Evolutionary conservation across 2,113 vertebrate genomes (phyloP).

Genomic region (Gallinago media): DNA sequence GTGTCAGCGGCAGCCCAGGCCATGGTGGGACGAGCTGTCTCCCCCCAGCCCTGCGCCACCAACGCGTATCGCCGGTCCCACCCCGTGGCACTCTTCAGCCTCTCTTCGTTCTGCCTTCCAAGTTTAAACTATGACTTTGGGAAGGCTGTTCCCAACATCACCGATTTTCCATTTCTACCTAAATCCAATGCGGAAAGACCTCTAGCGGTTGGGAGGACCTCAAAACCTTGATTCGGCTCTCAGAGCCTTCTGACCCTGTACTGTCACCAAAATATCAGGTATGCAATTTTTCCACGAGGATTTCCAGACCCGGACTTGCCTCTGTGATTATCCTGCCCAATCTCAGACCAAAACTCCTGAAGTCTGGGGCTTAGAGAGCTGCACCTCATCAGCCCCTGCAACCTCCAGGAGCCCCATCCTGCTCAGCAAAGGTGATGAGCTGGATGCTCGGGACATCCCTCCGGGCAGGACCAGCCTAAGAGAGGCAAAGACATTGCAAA

Average conservation of each 20-base stretch:
- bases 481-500: not conserved
- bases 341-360: not conserved
- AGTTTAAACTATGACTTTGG: not conserved
- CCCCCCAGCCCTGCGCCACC: not conserved
- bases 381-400: not conserved
- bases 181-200: not conserved
- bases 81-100: not conserved
- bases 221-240: not conserved
- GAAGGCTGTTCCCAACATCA: not conserved
- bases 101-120: not conserved
- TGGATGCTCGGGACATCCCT: not conserved
- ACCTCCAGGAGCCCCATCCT: not conserved
- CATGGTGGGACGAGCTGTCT: fast-evolving
- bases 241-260: not conserved
- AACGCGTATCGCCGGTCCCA: not conserved
- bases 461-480: not conserved
- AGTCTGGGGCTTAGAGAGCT: not conserved
- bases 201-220: not conserved
- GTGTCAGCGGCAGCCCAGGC: not conserved
- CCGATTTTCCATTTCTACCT: not conserved
- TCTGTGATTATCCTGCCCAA: not conserved
- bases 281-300: not conserved
- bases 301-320: not conserved
- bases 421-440: not conserved
- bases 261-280: not conserved